phyloP scores from a whole-genome alignment of 2,888 invertebrate genomes.

The Caenorhabditis sinica region DNA sequence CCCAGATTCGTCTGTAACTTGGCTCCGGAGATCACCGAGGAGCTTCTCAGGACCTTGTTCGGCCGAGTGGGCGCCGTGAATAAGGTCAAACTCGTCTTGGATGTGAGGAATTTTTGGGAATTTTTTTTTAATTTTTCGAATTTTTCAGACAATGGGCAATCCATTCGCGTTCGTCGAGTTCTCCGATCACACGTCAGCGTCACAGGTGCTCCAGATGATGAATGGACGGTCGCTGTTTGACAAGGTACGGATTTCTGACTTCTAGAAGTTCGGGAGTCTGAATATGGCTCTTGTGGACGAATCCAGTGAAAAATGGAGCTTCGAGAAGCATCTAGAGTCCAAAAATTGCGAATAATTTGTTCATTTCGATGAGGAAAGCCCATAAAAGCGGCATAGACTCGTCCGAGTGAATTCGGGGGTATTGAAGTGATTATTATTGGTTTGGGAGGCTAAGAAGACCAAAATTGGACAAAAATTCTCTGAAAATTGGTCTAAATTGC shows the following conservation, averaged over 20 bases:
- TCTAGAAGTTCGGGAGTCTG: too few species aligned
- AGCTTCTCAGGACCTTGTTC: conserved; percentile 88
- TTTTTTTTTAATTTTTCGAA: conserved; percentile 46
- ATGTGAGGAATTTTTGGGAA: conserved; percentile 85
- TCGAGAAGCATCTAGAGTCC: too few species aligned
- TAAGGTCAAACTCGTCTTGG: conserved; percentile 98
- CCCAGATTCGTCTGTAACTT: conserved; percentile 86
- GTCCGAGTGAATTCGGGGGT: too few species aligned
- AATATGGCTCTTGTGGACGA: too few species aligned
- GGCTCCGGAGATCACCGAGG: conserved; percentile 85
- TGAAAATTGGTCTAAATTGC: too few species aligned
- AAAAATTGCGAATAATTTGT: too few species aligned
- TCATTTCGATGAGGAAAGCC: too few species aligned
- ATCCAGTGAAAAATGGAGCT: too few species aligned
- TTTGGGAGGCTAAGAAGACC: too few species aligned
- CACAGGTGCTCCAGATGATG: conserved; percentile 98
- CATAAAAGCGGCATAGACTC: too few species aligned
- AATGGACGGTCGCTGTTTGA: conserved; percentile 97
- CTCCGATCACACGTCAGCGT: conserved; percentile 95
- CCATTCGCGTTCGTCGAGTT: conserved; percentile 99
- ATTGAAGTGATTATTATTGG: too few species aligned
- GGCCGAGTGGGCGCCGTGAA: conserved; percentile 97
- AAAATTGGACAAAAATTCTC: too few species aligned
- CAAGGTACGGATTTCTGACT: conserved; percentile 86
- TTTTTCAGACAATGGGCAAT: conserved; percentile 92